These are phyloP conservation scores for Cydia amplana DNA, from an alignment of 1,140 invertebrate species.

Conservation along the genomic window DNA sequence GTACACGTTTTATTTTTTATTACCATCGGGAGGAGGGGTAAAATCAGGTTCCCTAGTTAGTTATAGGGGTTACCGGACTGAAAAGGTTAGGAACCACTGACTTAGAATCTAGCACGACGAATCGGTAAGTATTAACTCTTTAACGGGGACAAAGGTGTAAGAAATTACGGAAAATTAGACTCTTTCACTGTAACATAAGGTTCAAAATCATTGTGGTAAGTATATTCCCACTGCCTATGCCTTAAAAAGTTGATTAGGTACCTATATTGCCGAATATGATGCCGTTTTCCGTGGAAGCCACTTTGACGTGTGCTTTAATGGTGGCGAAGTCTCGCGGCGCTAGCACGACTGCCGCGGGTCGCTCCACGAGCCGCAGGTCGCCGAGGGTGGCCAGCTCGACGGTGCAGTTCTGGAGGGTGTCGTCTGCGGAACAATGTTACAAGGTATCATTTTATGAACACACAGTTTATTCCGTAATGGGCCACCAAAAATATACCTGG, in stretches of 20 bases:
- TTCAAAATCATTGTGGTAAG: too few species aligned
- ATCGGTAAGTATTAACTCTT: background rate
- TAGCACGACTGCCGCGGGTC: slow-evolving; percentile 96
- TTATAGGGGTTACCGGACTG: too few species aligned
- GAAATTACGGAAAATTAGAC: too few species aligned
- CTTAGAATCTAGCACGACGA: slow-evolving; percentile 97
- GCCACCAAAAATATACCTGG: too few species aligned
- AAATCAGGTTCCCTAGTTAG: too few species aligned
- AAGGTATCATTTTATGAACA: too few species aligned
- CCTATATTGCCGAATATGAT: slow-evolving; percentile 99
- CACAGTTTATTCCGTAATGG: too few species aligned
- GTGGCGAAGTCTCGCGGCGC: slow-evolving; percentile 98
- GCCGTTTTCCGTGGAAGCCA: slow-evolving; percentile 98
- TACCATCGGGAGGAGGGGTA: too few species aligned
- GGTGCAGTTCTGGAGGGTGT: slow-evolving; percentile 98
- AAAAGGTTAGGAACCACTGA: too few species aligned
- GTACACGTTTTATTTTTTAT: too few species aligned
- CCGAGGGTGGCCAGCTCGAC: slow-evolving; percentile 98
- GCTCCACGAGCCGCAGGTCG: slow-evolving; percentile 97
- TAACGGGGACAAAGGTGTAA: background rate
- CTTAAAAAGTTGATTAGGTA: slow-evolving; percentile 55
- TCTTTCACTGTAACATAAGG: too few species aligned
- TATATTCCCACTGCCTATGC: too few species aligned
- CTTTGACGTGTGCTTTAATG: slow-evolving; percentile 98
- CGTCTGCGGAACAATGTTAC: slow-evolving; percentile 68